These are phyloP conservation scores for Zaprionus bogoriensis DNA, from an alignment of 2,888 invertebrate species.

Conservation along the genomic window DNA sequence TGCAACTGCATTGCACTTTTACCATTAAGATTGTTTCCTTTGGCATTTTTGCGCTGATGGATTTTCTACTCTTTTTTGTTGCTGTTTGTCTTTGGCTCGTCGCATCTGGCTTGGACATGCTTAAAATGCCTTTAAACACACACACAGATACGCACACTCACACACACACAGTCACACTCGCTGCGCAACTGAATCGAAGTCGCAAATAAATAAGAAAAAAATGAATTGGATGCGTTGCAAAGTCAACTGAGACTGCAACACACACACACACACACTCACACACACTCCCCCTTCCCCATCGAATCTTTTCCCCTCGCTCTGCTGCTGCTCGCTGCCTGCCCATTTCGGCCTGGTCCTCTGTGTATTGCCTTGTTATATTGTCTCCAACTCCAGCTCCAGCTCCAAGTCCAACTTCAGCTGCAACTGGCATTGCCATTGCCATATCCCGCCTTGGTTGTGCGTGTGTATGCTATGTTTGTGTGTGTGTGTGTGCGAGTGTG, in stretches of 20 bases:
- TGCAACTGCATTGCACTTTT: conserved; percentile 64
- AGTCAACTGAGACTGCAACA: background rate
- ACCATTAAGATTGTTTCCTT: conserved; percentile 78
- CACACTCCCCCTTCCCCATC: background rate
- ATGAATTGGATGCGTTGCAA: conserved; percentile 69
- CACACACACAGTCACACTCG: conserved; percentile 10
- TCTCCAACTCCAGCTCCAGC: conserved; percentile 36
- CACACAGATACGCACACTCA: conserved; percentile 21
- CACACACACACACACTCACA: background rate
- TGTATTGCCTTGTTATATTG: conserved; percentile 75
- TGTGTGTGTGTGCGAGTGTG: conserved; percentile 26
- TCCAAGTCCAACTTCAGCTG: conserved; percentile 4
- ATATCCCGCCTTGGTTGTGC: conserved; percentile 35
- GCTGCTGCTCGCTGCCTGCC: conserved; percentile 20
- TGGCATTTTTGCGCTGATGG: conserved; percentile 77
- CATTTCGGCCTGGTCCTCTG: conserved; percentile 63
- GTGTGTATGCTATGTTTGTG: conserved; percentile 12
- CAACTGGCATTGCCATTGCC: conserved; percentile 52
- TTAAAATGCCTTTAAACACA: conserved; percentile 79
- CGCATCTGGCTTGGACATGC: conserved; percentile 69
- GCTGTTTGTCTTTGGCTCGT: conserved; percentile 58
- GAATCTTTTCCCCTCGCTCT: background rate
- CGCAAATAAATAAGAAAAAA: conserved; percentile 26
- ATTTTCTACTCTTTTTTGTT: conserved; percentile 67
- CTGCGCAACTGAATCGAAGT: conserved; percentile 70